These are phyloP conservation scores for Formicarius rufipectus DNA, from an alignment of 2,113 vertebrate genomes.

Conservation along the genomic window DNA sequence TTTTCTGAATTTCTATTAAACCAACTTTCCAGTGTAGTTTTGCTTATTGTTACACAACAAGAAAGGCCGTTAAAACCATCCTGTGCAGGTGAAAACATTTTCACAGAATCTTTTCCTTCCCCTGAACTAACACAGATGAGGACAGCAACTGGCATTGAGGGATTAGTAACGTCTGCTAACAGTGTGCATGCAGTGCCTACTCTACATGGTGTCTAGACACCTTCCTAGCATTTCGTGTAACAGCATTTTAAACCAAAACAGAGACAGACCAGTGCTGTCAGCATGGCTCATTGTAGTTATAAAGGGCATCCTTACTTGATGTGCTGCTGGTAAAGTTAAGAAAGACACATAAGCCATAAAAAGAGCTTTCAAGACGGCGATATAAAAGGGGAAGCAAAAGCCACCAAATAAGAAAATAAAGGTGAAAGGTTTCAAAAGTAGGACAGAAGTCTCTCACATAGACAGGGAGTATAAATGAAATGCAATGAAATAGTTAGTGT, in stretches of 20 bases:
- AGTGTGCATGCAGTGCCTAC: neutral
- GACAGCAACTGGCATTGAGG: neutral
- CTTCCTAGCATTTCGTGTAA: neutral
- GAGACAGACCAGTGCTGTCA: slow-evolving; percentile 27
- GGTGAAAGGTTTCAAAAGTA: neutral
- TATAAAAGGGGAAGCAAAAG: neutral
- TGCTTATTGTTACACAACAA: neutral
- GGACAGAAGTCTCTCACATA: neutral
- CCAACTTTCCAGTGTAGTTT: neutral
- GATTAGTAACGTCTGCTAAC: neutral
- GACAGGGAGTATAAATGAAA: neutral
- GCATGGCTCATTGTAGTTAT: slow-evolving; percentile 1
- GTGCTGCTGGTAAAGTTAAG: slow-evolving; percentile 1
- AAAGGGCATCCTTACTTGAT: neutral
- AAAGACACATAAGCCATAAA: neutral
- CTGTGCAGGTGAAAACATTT: neutral
- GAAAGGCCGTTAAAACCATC: neutral
- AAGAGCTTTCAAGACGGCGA: neutral
- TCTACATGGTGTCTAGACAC: neutral
- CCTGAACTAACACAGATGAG: neutral
- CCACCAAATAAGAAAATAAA: neutral
- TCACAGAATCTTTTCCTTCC: neutral
- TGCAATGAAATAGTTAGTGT: neutral
- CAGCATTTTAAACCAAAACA: slow-evolving; percentile 8
- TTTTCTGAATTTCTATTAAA: neutral